Percentiles rank a stretch among this genome's conserved stretches.
Evolutionary conservation across 1,140 invertebrate species (phyloP).

Genomic region (Telenomus remus): DNA sequence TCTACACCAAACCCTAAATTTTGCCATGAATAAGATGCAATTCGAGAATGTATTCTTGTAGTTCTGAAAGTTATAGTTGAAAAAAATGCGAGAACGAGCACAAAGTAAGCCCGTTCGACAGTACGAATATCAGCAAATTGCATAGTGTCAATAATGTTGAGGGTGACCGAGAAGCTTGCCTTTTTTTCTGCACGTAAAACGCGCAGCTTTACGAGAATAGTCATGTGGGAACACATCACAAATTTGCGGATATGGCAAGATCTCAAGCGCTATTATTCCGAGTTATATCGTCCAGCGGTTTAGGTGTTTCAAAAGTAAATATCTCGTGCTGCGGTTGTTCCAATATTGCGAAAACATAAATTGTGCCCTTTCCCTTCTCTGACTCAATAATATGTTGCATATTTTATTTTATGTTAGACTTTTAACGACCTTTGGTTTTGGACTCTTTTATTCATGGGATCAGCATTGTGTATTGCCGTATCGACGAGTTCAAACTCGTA

Average conservation of each 20-base stretch:
- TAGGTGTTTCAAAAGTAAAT: slow-evolving; percentile 34
- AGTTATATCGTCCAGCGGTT: slow-evolving; percentile 24
- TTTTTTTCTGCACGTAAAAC: slow-evolving; percentile 19
- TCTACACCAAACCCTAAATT: no score
- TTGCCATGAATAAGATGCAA: no score
- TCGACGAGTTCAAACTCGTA: slow-evolving; percentile 5
- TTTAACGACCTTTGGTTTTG: background rate
- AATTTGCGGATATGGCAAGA: slow-evolving; percentile 39
- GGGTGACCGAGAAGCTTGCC: slow-evolving; percentile 13
- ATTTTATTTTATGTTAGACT: background rate
- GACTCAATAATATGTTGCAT: slow-evolving; percentile 1
- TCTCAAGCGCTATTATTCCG: slow-evolving; percentile 31
- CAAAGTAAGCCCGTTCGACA: no score
- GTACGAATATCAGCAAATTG: no score
- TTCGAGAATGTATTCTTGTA: no score
- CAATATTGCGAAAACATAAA: slow-evolving; percentile 13
- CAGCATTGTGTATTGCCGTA: slow-evolving; percentile 17
- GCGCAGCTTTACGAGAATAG: slow-evolving; percentile 42
- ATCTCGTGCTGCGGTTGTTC: background rate
- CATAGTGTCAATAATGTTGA: no score
- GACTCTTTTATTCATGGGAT: slow-evolving; percentile 17
- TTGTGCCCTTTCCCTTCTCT: no score
- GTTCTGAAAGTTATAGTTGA: no score
- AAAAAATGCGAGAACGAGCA: no score
- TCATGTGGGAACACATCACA: slow-evolving; percentile 22